Evolutionary conservation across 2,797 vertebrate species (phyloP), one percentile per base, ranked within the genome.

Genomic region (Tapera naevia): DNA sequence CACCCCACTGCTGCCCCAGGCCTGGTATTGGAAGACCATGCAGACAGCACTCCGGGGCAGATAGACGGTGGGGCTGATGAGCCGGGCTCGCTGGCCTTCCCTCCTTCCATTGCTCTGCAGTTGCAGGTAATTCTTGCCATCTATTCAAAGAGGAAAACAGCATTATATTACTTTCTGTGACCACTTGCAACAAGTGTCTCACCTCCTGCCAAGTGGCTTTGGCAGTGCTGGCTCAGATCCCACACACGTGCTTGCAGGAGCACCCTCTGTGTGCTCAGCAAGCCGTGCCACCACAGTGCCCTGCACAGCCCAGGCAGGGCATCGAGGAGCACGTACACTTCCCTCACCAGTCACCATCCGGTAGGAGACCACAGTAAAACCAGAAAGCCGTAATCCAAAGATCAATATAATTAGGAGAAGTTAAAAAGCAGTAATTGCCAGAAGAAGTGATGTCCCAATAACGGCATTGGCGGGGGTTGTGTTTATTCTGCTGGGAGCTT

Each of bases 21-120:
- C 98, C 87, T 98, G 98, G 96, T 99, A 99, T 96, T 97, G 98
- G 97, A 99, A 99, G 65, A 99, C 97, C 94, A 99, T 98, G 96
- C 99, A 99, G 86, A 99, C 98, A 0, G 98, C 98, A 7, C 98
- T 99, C 9, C 88, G 97, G 56, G 98, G 99, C 30, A 99, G 98
- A 72, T 98, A 98, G 88, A 99, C 97, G 7, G 97, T 95, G 0
- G 99, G 99, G 95, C 99, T 99, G 97, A 99, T 96, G 87, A 99
- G 98, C 13, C 98, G 97, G 3, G 98, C 99, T 13, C 97, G 98
- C 96, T 98, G 98, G 17, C 98, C 98, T 93, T 99, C 98, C 58
- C 97, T 97, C 93, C 98, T 98, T 66, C 97, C 94, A 0, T 98
- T 98, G 7, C 98, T 98, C 51, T 99, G 99, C 73, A 98, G 95